These are phyloP conservation scores for Meteorus cinctellus DNA, from an alignment of 2,888 invertebrate species.

Conservation along the genomic window DNA sequence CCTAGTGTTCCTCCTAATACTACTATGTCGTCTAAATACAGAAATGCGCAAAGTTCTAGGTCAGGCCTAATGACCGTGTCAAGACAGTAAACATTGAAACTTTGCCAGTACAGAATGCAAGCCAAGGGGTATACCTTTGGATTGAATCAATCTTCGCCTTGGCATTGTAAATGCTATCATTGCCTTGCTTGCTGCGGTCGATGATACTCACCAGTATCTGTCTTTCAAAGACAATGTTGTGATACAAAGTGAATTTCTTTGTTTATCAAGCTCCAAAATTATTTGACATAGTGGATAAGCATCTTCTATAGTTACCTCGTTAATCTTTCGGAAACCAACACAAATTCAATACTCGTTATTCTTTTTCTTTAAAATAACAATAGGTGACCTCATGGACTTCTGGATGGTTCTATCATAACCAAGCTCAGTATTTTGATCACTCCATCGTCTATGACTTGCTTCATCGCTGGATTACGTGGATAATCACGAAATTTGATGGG, in stretches of 20 bases:
- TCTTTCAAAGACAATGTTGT: conserved; percentile 34
- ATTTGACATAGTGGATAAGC: conserved; percentile 62
- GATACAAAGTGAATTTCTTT: conserved; percentile 20
- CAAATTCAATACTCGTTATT: conserved; percentile 58
- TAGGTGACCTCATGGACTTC: conserved; percentile 58
- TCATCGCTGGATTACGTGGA: conserved; percentile 38
- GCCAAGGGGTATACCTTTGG: conserved; percentile 59
- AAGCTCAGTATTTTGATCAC: conserved; percentile 59
- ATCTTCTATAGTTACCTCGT: conserved; percentile 58
- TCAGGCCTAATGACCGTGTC: conserved; percentile 29
- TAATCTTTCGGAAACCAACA: conserved; percentile 60
- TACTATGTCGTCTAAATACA: conserved; percentile 20
- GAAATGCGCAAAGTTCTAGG: conserved; percentile 9
- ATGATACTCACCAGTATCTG: conserved; percentile 55
- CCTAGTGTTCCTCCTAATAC: background rate
- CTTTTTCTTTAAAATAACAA: conserved; percentile 58
- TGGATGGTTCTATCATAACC: conserved; percentile 59
- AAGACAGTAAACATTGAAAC: conserved; percentile 35
- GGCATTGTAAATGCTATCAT: conserved; percentile 62
- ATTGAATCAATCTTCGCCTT: conserved; percentile 57
- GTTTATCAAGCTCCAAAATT: conserved; percentile 54
- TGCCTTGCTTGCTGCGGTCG: conserved; percentile 46
- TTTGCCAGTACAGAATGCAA: conserved; percentile 48
- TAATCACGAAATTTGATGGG: conserved; percentile 46
- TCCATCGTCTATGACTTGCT: conserved; percentile 48